These are phyloP conservation scores for Callitettix versicolor DNA, from an alignment of 1,140 invertebrate genomes.

Conservation along the genomic window DNA sequence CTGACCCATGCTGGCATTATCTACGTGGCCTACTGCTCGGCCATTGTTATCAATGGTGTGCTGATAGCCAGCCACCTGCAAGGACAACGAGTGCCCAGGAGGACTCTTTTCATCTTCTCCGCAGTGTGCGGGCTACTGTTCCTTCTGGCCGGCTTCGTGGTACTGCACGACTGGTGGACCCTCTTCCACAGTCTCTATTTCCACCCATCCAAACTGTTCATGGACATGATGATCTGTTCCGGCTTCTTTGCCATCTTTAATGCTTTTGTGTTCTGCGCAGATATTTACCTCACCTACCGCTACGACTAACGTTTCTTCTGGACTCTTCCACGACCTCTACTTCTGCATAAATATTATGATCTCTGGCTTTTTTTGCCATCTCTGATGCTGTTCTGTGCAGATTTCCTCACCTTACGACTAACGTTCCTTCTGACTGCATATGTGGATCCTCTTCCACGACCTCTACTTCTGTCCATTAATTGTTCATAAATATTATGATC, in stretches of 20 bases:
- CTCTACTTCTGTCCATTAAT: no score
- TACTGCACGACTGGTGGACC: constrained; percentile 46
- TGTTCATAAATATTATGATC: no score
- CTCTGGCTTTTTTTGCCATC: no score
- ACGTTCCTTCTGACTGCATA: no score
- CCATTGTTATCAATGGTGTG: constrained; percentile 50
- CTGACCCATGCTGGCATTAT: constrained; percentile 43
- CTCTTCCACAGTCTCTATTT: constrained; percentile 38
- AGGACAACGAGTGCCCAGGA: constrained; percentile 52
- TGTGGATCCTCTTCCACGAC: no score
- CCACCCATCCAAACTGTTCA: constrained; percentile 43
- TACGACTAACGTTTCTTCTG: constrained; percentile 27
- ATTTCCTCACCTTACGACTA: no score
- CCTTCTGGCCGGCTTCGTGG: constrained; percentile 47
- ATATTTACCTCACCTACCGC: constrained; percentile 41
- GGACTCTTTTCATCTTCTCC: constrained; percentile 49
- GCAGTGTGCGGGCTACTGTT: constrained; percentile 47
- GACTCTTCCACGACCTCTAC: no score
- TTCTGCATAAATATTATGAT: no score
- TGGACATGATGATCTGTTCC: constrained; percentile 46
- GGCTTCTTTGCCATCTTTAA: constrained; percentile 44
- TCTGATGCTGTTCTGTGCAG: no score
- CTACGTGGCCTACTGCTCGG: constrained; percentile 43
- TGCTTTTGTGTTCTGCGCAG: constrained; percentile 38
- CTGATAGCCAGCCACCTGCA: constrained; percentile 45